A percentile compares a stretch with the other conserved stretches of the same genome.
Conservation (phyloP, 2,888 invertebrate species). For the Horisme vitalbata region DNA sequence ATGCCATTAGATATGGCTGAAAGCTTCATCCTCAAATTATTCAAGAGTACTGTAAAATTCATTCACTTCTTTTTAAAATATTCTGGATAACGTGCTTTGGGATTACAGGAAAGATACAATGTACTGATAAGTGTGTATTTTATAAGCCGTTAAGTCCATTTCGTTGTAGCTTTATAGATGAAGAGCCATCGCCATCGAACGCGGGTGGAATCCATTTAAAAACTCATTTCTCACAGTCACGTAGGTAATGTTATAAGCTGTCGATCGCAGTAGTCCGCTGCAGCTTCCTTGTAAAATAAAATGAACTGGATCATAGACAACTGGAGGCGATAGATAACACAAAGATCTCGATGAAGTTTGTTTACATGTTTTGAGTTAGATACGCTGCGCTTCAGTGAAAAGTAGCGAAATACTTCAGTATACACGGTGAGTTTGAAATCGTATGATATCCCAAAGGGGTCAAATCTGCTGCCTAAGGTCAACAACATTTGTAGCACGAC, state of each 20-base stretch:
- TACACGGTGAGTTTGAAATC: too few species aligned
- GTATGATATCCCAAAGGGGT: too few species aligned
- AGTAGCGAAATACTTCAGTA: too few species aligned
- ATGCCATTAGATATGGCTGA: too few species aligned
- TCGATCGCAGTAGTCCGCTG: constrained; percentile 43
- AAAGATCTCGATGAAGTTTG: constrained; percentile 11
- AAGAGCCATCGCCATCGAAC: constrained; percentile 29
- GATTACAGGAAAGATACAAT: not conserved
- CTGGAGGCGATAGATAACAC: constrained; percentile 10
- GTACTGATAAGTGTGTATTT: constrained; percentile 29
- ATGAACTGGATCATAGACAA: constrained; percentile 19
- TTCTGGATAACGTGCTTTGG: not conserved
- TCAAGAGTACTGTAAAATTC: too few species aligned
- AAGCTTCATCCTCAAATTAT: too few species aligned
- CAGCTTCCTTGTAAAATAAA: constrained; percentile 27
- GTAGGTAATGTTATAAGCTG: constrained; percentile 60
- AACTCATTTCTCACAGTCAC: constrained; percentile 67
- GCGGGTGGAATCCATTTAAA: constrained; percentile 66
- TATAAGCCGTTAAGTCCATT: constrained; percentile 16
- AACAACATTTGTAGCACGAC: too few species aligned
- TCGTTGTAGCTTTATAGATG: constrained; percentile 17
- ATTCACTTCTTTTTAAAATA: too few species aligned
- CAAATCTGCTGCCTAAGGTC: too few species aligned
- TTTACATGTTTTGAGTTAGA: too few species aligned
- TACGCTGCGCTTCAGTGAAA: too few species aligned